phyloP scores from a whole-genome alignment of 1,140 invertebrate species.

The Chelonus insularis region DNA sequence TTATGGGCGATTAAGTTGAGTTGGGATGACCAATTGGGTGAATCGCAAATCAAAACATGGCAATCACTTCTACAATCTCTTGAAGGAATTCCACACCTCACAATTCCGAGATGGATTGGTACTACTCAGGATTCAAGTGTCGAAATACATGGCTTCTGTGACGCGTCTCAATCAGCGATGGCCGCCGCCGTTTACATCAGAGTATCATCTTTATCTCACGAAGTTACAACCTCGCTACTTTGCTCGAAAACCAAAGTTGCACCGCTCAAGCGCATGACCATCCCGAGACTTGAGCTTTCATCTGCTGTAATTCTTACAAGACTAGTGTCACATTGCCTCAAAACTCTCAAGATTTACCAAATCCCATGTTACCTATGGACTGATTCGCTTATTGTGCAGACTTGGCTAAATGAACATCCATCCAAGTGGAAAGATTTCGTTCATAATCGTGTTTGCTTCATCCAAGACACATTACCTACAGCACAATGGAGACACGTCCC shows the following conservation, averaged over 20 bases:
- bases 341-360: not conserved
- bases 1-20: no score
- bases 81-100: no score
- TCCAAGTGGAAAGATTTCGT: not conserved
- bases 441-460: not conserved
- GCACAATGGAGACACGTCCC: conserved; percentile 25
- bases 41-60: no score
- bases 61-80: no score
- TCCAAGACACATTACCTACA: not conserved
- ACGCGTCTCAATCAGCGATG: conserved; percentile 18
- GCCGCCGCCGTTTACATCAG: conserved; percentile 1
- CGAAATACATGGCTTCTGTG: conserved; percentile 1
- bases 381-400: not conserved
- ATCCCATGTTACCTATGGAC: not conserved
- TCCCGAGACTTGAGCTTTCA: conserved; percentile 17
- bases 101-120: no score
- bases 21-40: no score
- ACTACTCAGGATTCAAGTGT: no score
- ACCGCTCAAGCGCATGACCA: conserved; percentile 11
- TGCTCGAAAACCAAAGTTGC: conserved; percentile 23
- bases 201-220: no score
- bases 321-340: not conserved
- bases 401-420: not conserved
- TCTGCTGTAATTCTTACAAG: conserved; percentile 13
- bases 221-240: no score